These are phyloP conservation scores for Reticulitermes lucifugus DNA, from an alignment of 2,888 invertebrate genomes.

Conservation along the genomic window DNA sequence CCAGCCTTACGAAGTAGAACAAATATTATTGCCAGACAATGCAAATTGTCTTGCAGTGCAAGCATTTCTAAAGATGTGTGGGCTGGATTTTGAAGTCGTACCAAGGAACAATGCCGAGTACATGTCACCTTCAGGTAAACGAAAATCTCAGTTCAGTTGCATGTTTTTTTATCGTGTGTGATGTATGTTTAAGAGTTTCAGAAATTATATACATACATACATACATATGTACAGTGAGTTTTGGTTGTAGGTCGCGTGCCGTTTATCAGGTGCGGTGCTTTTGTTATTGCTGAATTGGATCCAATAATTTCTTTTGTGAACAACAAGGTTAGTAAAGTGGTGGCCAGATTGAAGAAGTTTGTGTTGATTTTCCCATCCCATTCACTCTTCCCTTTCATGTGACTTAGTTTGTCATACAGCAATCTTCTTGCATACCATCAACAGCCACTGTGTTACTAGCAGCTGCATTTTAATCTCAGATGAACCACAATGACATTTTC, in stretches of 20 bases:
- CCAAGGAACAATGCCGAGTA: conserved; percentile 92
- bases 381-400: no score
- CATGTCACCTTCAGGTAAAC: conserved; percentile 88
- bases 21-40: conserved; percentile 93
- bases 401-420: no score
- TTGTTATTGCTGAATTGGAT: conserved; percentile 90
- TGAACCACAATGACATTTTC: no score
- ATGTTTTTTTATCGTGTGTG: background rate
- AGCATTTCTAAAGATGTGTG: conserved; percentile 93
- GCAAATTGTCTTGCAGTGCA: conserved; percentile 94
- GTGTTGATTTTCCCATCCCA: no score
- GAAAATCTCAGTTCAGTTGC: background rate
- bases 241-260: conserved; percentile 81
- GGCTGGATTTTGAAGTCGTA: conserved; percentile 83
- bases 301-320: conserved; percentile 91
- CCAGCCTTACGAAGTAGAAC: conserved; percentile 93
- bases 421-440: no score
- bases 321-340: conserved; percentile 71
- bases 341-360: no score
- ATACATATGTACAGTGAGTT: background rate
- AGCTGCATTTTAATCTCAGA: no score
- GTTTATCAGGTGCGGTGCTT: conserved; percentile 90
- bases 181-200: no score
- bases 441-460: no score
- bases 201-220: background rate